Evolutionary conservation across 1,140 invertebrate genomes (phyloP).

Genomic region (Chionoecetes opilio): DNA sequence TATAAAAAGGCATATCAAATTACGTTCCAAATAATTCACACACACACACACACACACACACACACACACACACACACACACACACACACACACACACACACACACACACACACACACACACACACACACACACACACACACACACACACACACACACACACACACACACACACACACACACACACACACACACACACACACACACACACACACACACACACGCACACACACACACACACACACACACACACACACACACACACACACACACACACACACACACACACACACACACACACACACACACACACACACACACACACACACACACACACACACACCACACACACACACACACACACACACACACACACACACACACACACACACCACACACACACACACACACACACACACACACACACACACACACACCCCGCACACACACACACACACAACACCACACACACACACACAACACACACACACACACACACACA

Average conservation of each 20-base stretch:
- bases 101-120: slow-evolving; percentile 52
- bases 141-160: slow-evolving; percentile 49
- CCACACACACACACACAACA: slow-evolving; percentile 40
- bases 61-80: slow-evolving; percentile 43
- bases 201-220: neutral
- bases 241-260: neutral
- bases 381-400: slow-evolving; percentile 50
- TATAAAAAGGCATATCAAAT: neutral
- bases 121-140: slow-evolving; percentile 38
- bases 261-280: slow-evolving; percentile 37
- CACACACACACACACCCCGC: slow-evolving; percentile 40
- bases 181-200: slow-evolving; percentile 35
- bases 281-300: slow-evolving; percentile 43
- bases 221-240: slow-evolving; percentile 39
- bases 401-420: slow-evolving; percentile 37
- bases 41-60: slow-evolving; percentile 37
- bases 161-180: neutral
- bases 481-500: slow-evolving; percentile 45
- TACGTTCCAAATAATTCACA: slow-evolving; percentile 17
- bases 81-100: slow-evolving; percentile 49
- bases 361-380: slow-evolving; percentile 24
- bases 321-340: slow-evolving; percentile 43
- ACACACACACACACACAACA: too few species aligned
- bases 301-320: slow-evolving; percentile 39
- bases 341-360: slow-evolving; percentile 47